Conservation (phyloP, 2,113 vertebrate species). For the Pipa parva region DNA sequence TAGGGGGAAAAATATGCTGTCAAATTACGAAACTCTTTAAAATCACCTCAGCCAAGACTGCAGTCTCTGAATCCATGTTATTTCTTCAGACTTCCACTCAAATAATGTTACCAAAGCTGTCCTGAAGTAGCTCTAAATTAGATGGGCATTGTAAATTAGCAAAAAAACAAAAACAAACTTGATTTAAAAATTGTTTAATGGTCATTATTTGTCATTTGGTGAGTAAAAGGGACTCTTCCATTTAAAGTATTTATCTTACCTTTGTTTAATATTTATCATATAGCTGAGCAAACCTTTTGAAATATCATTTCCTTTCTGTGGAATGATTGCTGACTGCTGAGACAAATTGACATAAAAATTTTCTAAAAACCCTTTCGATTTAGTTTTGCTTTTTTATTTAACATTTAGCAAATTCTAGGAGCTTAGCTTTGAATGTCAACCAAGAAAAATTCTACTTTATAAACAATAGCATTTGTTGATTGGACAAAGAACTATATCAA, state of each 20-base stretch:
- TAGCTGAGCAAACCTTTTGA: conserved; percentile 49
- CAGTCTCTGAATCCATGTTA: not conserved
- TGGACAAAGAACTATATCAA: conserved; percentile 74
- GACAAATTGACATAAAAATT: conserved; percentile 52
- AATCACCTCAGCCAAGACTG: not conserved
- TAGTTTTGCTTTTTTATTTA: conserved; percentile 51
- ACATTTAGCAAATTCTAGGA: conserved; percentile 68
- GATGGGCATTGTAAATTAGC: no score
- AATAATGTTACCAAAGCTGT: not conserved
- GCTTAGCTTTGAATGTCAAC: conserved; percentile 83
- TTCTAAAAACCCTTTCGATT: conserved; percentile 59
- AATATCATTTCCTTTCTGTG: conserved; percentile 4
- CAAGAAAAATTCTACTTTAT: conserved; percentile 93
- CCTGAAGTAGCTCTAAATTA: conserved; percentile 36
- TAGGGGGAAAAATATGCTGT: not conserved
- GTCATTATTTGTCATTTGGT: no score
- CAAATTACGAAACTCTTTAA: not conserved
- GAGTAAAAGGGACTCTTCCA: no score
- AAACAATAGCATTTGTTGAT: conserved; percentile 96
- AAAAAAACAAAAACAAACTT: no score
- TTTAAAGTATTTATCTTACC: no score
- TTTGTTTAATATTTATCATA: no score
- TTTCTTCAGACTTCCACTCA: no score
- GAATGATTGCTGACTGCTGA: conserved; percentile 53
- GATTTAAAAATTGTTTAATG: no score